phyloP scores from a whole-genome alignment of 1,140 invertebrate species.

The Chrysoperla carnea region DNA sequence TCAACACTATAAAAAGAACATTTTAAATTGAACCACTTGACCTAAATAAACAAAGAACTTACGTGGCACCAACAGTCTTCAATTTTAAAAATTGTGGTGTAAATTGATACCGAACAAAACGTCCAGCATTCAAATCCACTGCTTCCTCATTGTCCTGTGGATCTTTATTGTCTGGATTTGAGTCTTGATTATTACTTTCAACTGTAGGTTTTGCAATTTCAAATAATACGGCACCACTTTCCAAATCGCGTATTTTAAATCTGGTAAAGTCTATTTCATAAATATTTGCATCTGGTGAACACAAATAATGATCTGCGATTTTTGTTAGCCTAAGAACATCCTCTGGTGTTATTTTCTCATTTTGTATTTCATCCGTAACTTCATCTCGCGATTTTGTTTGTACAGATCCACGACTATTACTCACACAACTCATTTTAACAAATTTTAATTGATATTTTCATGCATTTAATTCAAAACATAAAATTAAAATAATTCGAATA shows the following conservation, averaged over 20 bases:
- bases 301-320: conserved; percentile 64
- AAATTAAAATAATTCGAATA: too few relatives aligned
- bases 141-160: conserved; percentile 37
- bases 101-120: conserved; percentile 96
- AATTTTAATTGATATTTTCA: too few relatives aligned
- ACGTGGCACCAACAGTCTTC: conserved; percentile 92
- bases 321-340: conserved; percentile 39
- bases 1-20: conserved; percentile 56
- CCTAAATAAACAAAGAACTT: conserved; percentile 23
- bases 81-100: conserved; percentile 90
- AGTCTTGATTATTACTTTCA: conserved; percentile 26
- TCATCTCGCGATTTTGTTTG: background rate
- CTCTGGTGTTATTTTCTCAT: conserved; percentile 31
- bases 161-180: conserved; percentile 29
- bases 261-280: conserved; percentile 97
- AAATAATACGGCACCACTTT: conserved; percentile 82
- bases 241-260: conserved; percentile 93
- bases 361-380: conserved; percentile 1
- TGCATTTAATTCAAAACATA: too few relatives aligned
- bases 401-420: background rate
- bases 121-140: conserved; percentile 73
- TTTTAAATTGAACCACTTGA: conserved; percentile 5
- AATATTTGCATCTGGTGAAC: conserved; percentile 84
- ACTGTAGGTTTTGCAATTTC: conserved; percentile 87
- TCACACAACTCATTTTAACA: background rate